phyloP scores from a whole-genome alignment of 37 sponge, comb jelly and placozoan genomes.

The Chondrosia reniformis region DNA sequence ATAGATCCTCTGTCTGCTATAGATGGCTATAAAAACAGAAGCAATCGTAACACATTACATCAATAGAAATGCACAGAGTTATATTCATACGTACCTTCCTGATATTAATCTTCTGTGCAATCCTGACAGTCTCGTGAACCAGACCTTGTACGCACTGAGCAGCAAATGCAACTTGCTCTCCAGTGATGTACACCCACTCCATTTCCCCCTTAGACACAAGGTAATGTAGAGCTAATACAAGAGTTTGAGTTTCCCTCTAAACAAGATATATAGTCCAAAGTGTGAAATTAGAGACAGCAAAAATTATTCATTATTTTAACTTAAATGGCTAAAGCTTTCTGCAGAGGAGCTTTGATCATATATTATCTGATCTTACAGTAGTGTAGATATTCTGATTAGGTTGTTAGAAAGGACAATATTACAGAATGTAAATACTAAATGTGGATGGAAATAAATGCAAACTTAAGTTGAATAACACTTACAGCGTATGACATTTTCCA shows the following conservation, averaged over 20 bases:
- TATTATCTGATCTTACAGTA: no score
- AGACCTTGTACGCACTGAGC: conserved; percentile 10
- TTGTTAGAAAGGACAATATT: no score
- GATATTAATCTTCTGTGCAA: conserved; percentile 5
- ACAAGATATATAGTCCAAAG: neutral
- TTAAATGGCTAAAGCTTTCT: no score
- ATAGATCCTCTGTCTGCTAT: neutral
- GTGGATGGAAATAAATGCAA: no score
- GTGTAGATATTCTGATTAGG: no score
- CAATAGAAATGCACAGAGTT: neutral
- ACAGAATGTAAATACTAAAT: no score
- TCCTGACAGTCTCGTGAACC: neutral
- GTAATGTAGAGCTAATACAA: conserved; percentile 4
- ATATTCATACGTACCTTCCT: neutral
- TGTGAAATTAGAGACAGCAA: neutral
- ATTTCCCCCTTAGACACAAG: conserved; percentile 7
- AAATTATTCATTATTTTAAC: no score
- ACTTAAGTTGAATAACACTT: no score
- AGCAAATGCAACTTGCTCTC: neutral
- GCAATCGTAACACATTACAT: neutral
- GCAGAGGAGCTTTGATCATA: no score
- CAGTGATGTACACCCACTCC: conserved; percentile 19
- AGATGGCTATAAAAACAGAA: neutral
- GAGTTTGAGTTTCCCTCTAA: no score
- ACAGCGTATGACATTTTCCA: conserved; percentile 17